Conservation (phyloP, 2,888 invertebrate genomes). For the Callimorpha dominula region DNA sequence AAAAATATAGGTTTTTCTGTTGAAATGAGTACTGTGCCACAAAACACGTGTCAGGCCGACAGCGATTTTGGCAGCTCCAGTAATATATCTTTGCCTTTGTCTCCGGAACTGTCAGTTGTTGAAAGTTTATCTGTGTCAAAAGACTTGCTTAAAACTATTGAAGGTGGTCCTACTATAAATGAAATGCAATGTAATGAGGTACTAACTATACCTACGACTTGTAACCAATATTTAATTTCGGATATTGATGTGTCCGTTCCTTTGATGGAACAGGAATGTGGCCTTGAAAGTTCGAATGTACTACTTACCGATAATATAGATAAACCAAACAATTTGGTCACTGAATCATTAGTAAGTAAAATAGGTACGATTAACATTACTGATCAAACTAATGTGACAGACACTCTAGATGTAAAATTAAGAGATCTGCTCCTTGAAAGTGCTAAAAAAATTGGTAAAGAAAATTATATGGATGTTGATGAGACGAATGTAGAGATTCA, state of each 20-base stretch:
- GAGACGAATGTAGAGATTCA: slow-evolving; percentile 27
- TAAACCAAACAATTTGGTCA: slow-evolving; percentile 39
- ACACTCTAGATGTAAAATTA: slow-evolving; percentile 69
- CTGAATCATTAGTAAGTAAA: slow-evolving; percentile 66
- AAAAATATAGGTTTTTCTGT: slow-evolving; percentile 35
- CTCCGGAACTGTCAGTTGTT: slow-evolving; percentile 79
- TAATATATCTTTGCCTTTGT: slow-evolving; percentile 70
- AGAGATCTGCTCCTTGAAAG: slow-evolving; percentile 73
- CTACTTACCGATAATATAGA: slow-evolving; percentile 34
- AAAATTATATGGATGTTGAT: slow-evolving; percentile 49
- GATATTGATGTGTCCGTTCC: slow-evolving; percentile 69
- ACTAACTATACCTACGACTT: slow-evolving; percentile 29
- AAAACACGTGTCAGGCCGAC: slow-evolving; percentile 25
- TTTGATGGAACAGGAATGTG: slow-evolving; percentile 71
- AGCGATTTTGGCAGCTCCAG: slow-evolving; percentile 65
- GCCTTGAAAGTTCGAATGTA: slow-evolving; percentile 51
- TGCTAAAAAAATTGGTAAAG: slow-evolving; percentile 64
- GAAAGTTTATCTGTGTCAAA: slow-evolving; percentile 74
- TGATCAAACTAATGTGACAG: slow-evolving; percentile 61
- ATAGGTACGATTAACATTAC: slow-evolving; percentile 60
- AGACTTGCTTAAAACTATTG: slow-evolving; percentile 54
- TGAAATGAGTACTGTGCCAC: slow-evolving; percentile 16
- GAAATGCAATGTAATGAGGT: slow-evolving; percentile 54
- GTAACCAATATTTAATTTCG: slow-evolving; percentile 63
- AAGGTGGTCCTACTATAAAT: slow-evolving; percentile 58